Percentiles rank a stretch among this genome's conserved stretches.
phyloP scores from a whole-genome alignment of 2,113 vertebrate genomes.

The Daubentonia madagascariensis region DNA sequence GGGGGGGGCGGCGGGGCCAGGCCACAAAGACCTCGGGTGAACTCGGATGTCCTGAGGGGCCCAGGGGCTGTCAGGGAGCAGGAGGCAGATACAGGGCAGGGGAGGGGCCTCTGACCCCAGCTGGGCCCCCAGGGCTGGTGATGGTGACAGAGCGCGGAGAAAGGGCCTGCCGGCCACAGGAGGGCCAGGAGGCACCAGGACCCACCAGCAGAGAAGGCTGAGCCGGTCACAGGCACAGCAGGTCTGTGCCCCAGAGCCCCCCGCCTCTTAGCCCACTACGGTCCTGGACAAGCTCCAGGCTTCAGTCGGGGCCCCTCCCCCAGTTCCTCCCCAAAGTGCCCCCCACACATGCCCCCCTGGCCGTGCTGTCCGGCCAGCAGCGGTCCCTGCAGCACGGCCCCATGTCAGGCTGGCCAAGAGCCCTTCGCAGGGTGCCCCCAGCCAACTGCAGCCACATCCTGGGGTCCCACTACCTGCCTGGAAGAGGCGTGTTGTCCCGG shows the following conservation, averaged over 20 bases:
- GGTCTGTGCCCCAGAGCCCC: background rate
- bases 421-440: background rate
- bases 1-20: background rate
- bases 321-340: too few relatives aligned
- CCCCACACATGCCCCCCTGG: background rate
- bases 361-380: background rate
- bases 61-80: background rate
- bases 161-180: background rate
- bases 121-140: too few relatives aligned
- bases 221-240: too few relatives aligned
- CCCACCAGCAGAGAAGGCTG: too few relatives aligned
- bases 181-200: background rate
- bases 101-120: background rate
- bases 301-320: background rate
- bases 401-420: accelerated
- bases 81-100: background rate
- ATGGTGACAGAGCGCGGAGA: background rate
- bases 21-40: background rate
- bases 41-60: background rate
- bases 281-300: background rate
- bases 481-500: background rate
- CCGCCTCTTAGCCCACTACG: too few relatives aligned
- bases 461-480: background rate
- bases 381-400: too few relatives aligned
- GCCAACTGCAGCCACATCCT: background rate